Evolutionary conservation across 37 sponge, comb jelly and placozoan species (phyloP).

Genomic region (Cliona cf. orientalis): DNA sequence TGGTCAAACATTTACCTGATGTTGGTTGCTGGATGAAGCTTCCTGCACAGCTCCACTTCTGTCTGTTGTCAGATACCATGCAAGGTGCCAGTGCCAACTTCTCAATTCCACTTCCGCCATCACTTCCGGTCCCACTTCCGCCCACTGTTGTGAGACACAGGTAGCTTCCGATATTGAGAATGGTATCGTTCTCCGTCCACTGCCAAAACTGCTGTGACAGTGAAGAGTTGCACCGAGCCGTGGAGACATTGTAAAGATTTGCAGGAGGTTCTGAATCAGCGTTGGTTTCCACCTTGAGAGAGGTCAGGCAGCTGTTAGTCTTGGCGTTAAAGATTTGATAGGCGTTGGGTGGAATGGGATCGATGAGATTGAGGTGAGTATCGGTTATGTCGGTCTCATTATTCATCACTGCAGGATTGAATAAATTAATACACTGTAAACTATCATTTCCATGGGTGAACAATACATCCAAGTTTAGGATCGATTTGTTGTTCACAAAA

Average conservation of each 20-base stretch:
- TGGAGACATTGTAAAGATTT: constrained; percentile 1
- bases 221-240: constrained; percentile 14
- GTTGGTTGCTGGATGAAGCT: constrained; percentile 14
- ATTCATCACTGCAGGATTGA: too few species aligned
- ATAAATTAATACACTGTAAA: too few species aligned
- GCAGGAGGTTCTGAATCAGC: neutral
- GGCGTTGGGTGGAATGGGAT: neutral
- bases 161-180: constrained; percentile 7
- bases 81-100: constrained; percentile 1
- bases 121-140: neutral
- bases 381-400: too few species aligned
- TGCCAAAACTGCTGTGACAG: constrained; percentile 16
- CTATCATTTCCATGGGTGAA: too few species aligned
- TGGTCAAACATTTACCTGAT: constrained; percentile 11
- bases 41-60: constrained; percentile 44
- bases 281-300: neutral
- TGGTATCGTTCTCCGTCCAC: constrained; percentile 30
- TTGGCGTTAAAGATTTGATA: neutral
- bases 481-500: too few species aligned
- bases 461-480: too few species aligned
- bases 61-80: neutral
- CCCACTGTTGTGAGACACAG: constrained; percentile 21
- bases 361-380: neutral
- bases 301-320: neutral
- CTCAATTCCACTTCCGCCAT: neutral